A percentile compares a stretch with the other conserved stretches of the same genome.
Conservation (phyloP, 2,888 invertebrate species). For the Bombylius major region DNA sequence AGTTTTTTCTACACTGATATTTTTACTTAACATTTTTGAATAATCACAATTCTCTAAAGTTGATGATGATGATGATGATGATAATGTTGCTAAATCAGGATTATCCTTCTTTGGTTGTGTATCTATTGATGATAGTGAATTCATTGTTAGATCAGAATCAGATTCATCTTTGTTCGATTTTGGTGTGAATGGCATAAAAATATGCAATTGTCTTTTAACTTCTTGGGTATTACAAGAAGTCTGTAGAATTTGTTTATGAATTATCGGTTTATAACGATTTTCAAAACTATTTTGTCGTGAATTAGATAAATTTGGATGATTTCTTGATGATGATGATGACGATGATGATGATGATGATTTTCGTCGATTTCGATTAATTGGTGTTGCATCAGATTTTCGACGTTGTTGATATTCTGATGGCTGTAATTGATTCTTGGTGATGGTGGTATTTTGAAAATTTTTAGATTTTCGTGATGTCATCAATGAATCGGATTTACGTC, state of each 20-base stretch:
- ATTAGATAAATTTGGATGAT: not conserved
- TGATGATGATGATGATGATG: too few relatives aligned
- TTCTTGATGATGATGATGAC: not conserved
- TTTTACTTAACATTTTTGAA: not conserved
- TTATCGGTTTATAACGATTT: slow-evolving; percentile 17
- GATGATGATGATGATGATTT: not conserved
- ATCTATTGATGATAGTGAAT: not conserved
- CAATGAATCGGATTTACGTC: not conserved
- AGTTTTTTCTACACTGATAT: not conserved
- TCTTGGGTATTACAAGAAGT: slow-evolving; percentile 22
- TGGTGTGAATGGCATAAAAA: slow-evolving; percentile 47
- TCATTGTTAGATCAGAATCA: not conserved
- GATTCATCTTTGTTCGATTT: not conserved
- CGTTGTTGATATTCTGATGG: not conserved
- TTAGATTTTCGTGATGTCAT: not conserved
- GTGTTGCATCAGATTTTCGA: not conserved
- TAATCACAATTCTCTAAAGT: not conserved
- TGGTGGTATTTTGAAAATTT: too few relatives aligned
- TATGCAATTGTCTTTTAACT: slow-evolving; percentile 54
- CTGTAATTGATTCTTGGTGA: not conserved
- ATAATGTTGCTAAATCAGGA: not conserved
- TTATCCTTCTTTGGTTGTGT: not conserved
- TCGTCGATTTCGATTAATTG: not conserved
- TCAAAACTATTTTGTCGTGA: slow-evolving; percentile 12
- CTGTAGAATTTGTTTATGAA: slow-evolving; percentile 19